phyloP scores from a whole-genome alignment of 2,797 vertebrate genomes.

The Myiotriccus ornatus region DNA sequence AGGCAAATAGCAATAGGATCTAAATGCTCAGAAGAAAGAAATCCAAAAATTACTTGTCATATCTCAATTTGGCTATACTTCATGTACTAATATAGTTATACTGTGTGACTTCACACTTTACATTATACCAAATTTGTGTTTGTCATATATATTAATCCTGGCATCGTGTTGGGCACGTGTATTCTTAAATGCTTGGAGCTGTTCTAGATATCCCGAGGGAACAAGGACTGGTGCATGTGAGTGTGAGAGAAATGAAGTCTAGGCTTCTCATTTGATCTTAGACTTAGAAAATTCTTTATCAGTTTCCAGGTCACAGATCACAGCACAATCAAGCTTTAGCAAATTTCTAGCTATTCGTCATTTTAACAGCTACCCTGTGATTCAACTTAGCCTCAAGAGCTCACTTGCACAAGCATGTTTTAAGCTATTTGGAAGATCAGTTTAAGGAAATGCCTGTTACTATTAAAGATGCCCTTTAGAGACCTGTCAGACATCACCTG shows the following conservation, averaged over 20 bases:
- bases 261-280: neutral
- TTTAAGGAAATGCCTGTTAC: neutral
- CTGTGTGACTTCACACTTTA: neutral
- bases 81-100: neutral
- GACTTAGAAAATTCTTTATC: neutral
- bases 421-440: neutral
- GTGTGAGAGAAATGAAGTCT: neutral
- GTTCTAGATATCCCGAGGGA: neutral
- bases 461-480: neutral
- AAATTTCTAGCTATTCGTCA: neutral
- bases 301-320: neutral
- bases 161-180: fast-evolving
- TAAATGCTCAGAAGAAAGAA: neutral
- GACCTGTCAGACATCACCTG: no score
- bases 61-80: neutral
- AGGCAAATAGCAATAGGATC: neutral
- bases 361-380: neutral
- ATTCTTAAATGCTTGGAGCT: neutral
- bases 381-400: neutral
- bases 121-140: neutral
- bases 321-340: neutral
- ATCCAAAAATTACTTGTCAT: neutral
- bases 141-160: neutral
- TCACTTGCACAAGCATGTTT: neutral
- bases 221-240: neutral